A percentile compares a stretch with the other conserved stretches of the same genome.
Conservation (phyloP, 2,888 invertebrate genomes). For the Abrostola triplasia region DNA sequence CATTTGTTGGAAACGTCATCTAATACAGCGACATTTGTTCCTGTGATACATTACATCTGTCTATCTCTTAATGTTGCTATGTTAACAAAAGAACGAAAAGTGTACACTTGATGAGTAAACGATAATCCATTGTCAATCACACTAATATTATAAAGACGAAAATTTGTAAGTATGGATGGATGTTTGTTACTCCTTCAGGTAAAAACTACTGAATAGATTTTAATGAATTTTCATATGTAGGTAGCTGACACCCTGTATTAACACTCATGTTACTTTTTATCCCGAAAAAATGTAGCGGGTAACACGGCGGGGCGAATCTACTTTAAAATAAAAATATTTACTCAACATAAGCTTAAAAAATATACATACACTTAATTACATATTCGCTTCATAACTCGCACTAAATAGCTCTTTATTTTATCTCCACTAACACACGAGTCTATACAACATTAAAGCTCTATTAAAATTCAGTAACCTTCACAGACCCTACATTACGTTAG, state of each 20-base stretch:
- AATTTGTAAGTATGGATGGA: too few species aligned
- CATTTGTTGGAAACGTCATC: constrained; percentile 56
- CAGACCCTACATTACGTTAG: constrained; percentile 52
- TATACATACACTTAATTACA: background rate
- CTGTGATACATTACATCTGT: constrained; percentile 29
- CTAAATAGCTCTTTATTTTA: constrained; percentile 24
- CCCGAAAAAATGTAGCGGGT: too few species aligned
- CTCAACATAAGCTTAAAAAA: background rate
- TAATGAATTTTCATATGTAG: too few species aligned
- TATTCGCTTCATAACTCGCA: constrained; percentile 6
- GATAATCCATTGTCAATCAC: too few species aligned
- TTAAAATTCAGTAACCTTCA: constrained; percentile 57
- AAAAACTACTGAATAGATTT: too few species aligned
- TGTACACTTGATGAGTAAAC: too few species aligned
- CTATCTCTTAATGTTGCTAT: background rate
- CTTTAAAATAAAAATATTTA: too few species aligned
- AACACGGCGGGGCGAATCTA: too few species aligned
- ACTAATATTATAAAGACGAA: too few species aligned
- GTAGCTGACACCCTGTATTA: too few species aligned
- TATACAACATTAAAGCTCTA: constrained; percentile 44
- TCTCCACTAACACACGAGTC: constrained; percentile 20
- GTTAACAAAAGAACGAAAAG: background rate
- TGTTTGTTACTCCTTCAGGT: too few species aligned
- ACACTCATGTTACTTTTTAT: too few species aligned
- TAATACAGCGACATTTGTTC: constrained; percentile 42